Percentiles rank a stretch among this genome's conserved stretches.
Evolutionary conservation across 2,888 invertebrate genomes (phyloP).

Genomic region (Mythimna pallens): DNA sequence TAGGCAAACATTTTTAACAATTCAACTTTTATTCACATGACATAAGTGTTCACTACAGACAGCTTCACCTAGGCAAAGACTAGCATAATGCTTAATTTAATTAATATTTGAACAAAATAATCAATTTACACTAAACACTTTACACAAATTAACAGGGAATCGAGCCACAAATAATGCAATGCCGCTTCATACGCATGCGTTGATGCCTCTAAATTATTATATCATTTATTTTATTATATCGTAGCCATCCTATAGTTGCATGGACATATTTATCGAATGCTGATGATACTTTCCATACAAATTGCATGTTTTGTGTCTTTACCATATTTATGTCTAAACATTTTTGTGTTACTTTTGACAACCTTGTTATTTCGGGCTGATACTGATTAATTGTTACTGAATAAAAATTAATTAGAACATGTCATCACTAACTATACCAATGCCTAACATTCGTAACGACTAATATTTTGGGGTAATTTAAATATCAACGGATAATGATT

Average conservation of each 20-base stretch:
- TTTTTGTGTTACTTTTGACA: slow-evolving; percentile 53
- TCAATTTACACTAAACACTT: slow-evolving; percentile 33
- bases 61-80: background rate
- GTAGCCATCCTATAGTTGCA: slow-evolving; percentile 75
- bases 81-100: background rate
- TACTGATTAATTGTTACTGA: background rate
- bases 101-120: background rate
- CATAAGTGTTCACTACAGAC: background rate
- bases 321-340: slow-evolving; percentile 49
- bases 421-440: background rate
- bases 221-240: slow-evolving; percentile 75
- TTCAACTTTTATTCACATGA: background rate
- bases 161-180: slow-evolving; percentile 86
- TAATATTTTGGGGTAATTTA: background rate
- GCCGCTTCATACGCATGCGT: slow-evolving; percentile 77
- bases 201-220: slow-evolving; percentile 62
- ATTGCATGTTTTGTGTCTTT: slow-evolving; percentile 84
- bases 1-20: too few species aligned
- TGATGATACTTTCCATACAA: slow-evolving; percentile 67
- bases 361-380: slow-evolving; percentile 43
- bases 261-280: slow-evolving; percentile 71
- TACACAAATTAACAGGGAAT: slow-evolving; percentile 40
- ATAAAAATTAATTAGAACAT: background rate
- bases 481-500: background rate
- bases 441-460: background rate